Conservation (phyloP, 2,888 invertebrate genomes). For the Enchytraeus crypticus region DNA sequence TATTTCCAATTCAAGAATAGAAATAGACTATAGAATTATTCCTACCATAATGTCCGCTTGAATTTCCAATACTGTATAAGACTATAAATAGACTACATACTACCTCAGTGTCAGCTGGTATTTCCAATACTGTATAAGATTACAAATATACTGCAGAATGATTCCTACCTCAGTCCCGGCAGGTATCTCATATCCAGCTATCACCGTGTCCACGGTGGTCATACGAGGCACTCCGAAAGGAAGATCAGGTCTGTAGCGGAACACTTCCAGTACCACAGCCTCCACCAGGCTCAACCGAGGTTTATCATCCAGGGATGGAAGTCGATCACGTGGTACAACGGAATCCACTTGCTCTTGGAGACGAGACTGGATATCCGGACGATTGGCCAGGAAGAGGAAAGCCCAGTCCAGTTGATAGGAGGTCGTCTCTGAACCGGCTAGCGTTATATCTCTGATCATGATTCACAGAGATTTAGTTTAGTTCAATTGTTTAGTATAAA, state of each 20-base stretch:
- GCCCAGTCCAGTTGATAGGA: background rate
- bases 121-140: too few species aligned
- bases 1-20: too few species aligned
- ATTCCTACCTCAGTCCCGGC: background rate
- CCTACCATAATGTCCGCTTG: too few species aligned
- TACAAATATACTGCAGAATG: too few species aligned
- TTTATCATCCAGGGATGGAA: constrained; percentile 4
- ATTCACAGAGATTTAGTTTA: too few species aligned
- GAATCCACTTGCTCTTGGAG: constrained; percentile 2
- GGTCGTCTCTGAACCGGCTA: constrained; percentile 5
- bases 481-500: too few species aligned
- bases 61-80: too few species aligned
- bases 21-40: too few species aligned
- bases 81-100: too few species aligned
- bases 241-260: constrained; percentile 2
- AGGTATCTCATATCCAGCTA: background rate
- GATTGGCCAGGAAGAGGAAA: background rate
- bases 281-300: background rate
- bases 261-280: constrained; percentile 4
- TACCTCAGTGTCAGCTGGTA: too few species aligned
- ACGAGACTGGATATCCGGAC: constrained; percentile 1
- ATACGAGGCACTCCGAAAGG: background rate
- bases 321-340: background rate
- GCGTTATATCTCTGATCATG: constrained; percentile 1
- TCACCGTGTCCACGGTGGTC: background rate